These are phyloP conservation scores for Hyposoter didymator DNA, from an alignment of 2,888 invertebrate species.

Conservation along the genomic window DNA sequence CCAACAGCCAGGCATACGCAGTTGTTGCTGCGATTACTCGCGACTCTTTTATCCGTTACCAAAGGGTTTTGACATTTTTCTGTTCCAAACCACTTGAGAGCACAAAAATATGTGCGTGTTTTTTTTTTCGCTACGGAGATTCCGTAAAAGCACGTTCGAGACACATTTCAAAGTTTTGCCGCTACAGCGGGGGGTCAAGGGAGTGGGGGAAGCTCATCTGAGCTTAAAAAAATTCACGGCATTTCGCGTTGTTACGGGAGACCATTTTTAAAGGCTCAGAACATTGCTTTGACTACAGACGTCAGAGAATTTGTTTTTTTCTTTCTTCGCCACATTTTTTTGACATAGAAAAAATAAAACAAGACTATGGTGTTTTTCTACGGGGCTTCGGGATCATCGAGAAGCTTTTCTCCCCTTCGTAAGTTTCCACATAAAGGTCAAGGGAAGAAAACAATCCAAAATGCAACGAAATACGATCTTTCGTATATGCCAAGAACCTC, in stretches of 20 bases:
- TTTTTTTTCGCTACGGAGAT: neutral
- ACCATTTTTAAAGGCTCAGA: neutral
- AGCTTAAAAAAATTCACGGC: neutral
- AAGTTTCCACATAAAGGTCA: neutral
- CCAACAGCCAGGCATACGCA: neutral
- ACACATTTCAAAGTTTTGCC: too few relatives aligned
- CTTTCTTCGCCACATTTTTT: neutral
- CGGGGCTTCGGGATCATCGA: neutral
- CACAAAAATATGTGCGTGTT: neutral
- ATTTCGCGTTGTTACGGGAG: neutral
- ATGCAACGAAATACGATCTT: neutral
- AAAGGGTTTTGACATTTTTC: neutral
- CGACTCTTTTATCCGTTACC: neutral
- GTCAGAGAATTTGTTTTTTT: neutral
- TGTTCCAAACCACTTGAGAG: neutral
- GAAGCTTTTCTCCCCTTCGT: neutral
- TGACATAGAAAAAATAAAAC: neutral
- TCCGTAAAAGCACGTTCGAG: constrained; percentile 3
- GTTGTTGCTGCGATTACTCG: neutral
- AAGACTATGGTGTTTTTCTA: neutral
- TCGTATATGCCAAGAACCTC: neutral
- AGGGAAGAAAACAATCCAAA: neutral
- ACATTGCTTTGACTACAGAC: neutral
- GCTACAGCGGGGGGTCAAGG: neutral
- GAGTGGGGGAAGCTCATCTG: neutral